Conservation (phyloP, 2,888 invertebrate genomes). For the Pterostichus niger region DNA sequence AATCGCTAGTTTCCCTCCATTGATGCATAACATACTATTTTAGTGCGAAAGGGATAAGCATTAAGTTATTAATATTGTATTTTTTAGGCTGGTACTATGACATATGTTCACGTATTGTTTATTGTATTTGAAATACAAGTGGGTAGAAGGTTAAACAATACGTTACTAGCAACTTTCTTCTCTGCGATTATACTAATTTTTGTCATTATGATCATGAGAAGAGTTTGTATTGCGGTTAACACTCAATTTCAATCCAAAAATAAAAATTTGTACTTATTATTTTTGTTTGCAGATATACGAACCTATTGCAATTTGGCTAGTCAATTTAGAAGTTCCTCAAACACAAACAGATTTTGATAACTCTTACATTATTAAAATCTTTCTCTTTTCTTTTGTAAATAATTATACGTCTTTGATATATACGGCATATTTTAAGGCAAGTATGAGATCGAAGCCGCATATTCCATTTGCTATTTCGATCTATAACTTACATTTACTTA, state of each 20-base stretch:
- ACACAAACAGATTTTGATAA: conserved; percentile 74
- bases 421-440: conserved; percentile 75
- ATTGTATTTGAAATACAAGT: background rate
- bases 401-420: conserved; percentile 74
- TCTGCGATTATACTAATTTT: background rate
- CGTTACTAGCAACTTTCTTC: background rate
- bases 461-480: too few species aligned
- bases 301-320: conserved; percentile 72
- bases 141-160: too few species aligned
- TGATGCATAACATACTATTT: too few species aligned
- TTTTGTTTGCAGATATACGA: conserved; percentile 72
- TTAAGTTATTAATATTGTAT: background rate
- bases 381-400: conserved; percentile 74
- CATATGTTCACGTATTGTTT: background rate
- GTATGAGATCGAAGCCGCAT: too few species aligned
- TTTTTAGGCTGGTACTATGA: background rate
- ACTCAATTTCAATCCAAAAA: background rate
- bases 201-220: conserved; percentile 29
- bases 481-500: too few species aligned
- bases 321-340: conserved; percentile 75
- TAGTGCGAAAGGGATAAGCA: too few species aligned
- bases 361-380: conserved; percentile 74
- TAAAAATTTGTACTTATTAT: conserved; percentile 15
- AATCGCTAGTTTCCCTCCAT: too few species aligned
- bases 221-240: conserved; percentile 52